A percentile compares a stretch with the other conserved stretches of the same genome.
Conservation (phyloP, 2,113 vertebrate genomes). For the Macaca mulatta region DNA sequence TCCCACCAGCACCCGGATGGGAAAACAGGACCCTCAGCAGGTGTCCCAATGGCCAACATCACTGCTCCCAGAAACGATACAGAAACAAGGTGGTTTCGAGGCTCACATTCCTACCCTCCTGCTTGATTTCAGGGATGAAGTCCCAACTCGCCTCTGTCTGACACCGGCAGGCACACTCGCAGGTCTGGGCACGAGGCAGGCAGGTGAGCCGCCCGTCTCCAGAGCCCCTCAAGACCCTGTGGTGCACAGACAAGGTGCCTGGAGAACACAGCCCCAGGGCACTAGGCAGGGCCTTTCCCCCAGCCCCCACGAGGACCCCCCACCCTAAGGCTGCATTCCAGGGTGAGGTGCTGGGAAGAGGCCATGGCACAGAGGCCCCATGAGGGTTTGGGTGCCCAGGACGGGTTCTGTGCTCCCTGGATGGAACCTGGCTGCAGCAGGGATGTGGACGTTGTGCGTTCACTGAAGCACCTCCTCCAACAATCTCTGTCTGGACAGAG, state of each 20-base stretch:
- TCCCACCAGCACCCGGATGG: accelerated
- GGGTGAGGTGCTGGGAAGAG: neutral
- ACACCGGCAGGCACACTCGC: neutral
- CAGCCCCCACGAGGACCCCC: neutral
- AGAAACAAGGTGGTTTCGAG: neutral
- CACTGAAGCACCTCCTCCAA: accelerated
- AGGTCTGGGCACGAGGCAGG: constrained; percentile 52
- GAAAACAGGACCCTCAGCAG: accelerated
- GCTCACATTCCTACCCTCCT: constrained; percentile 36
- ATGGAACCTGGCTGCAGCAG: too few relatives aligned
- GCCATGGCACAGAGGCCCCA: neutral
- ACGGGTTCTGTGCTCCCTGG: neutral
- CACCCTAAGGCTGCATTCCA: neutral
- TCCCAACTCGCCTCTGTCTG: constrained; percentile 34
- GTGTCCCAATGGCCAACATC: accelerated
- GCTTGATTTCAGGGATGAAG: neutral
- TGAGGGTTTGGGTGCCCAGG: accelerated
- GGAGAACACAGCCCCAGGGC: accelerated
- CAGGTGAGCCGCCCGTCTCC: neutral
- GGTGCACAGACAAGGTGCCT: neutral
- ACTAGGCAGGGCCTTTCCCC: neutral
- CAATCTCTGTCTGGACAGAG: neutral
- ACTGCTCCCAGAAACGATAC: neutral
- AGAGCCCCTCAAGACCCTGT: neutral
- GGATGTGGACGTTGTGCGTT: neutral